Percentiles rank a stretch among this genome's conserved stretches.
Conservation (phyloP, 2,113 vertebrate species). For the Myotis davidii region DNA sequence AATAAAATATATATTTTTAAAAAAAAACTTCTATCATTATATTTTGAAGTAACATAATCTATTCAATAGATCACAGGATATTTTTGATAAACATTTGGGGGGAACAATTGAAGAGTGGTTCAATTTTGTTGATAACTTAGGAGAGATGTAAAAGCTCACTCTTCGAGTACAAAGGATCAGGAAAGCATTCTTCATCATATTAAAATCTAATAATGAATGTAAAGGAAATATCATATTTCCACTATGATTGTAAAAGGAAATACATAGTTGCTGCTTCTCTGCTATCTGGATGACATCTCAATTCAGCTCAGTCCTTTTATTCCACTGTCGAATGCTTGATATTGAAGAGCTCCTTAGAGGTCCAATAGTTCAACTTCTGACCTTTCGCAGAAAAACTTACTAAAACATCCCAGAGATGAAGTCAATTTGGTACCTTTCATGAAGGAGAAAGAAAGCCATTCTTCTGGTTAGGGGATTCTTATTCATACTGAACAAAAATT, state of each 20-base stretch:
- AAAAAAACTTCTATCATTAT: not conserved
- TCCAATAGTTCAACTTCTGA: not conserved
- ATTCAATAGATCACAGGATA: not conserved
- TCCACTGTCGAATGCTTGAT: not conserved
- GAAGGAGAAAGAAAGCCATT: not conserved
- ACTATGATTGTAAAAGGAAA: not conserved
- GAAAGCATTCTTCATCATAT: not conserved
- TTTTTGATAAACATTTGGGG: slow-evolving; percentile 3
- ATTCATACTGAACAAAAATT: not conserved
- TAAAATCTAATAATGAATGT: not conserved
- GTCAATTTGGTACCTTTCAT: not conserved
- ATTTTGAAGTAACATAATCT: slow-evolving; percentile 27
- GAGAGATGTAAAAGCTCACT: not conserved
- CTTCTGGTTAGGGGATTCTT: not conserved
- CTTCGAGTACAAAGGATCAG: not conserved
- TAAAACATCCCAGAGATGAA: not conserved
- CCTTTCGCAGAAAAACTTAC: not conserved
- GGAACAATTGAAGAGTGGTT: not conserved
- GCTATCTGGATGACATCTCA: not conserved
- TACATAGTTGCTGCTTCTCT: not conserved
- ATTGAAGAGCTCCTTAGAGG: not conserved
- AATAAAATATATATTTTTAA: no score
- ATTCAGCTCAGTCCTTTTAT: not conserved
- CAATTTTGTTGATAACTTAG: not conserved
- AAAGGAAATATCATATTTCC: not conserved